Evolutionary conservation across 2,797 vertebrate genomes (phyloP).

Genomic region (Clarias laeviceps): DNA sequence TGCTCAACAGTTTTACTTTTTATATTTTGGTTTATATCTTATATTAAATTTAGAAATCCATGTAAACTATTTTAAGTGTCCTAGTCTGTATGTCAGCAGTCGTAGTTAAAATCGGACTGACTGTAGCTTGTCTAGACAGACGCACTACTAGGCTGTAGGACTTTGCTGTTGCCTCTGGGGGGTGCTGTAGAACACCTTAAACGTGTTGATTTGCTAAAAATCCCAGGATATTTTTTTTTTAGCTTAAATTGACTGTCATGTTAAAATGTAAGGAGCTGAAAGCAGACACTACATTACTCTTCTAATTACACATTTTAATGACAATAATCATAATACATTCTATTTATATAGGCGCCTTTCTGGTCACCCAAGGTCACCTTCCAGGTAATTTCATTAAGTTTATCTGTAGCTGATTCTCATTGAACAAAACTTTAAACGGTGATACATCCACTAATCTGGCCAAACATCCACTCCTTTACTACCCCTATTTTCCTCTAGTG

Average conservation of each 20-base stretch:
- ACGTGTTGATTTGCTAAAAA: background rate
- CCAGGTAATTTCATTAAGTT: no score
- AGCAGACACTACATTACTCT: background rate
- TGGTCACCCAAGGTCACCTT: no score
- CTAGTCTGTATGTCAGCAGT: background rate
- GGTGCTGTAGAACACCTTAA: background rate
- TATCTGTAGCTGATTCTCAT: background rate
- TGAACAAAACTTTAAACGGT: background rate
- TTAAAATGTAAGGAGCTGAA: background rate
- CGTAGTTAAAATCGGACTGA: background rate
- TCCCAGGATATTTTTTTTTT: background rate
- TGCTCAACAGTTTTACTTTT: background rate
- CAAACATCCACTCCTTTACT: background rate
- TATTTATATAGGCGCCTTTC: no score
- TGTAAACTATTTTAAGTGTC: background rate
- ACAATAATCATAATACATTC: no score
- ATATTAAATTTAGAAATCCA: background rate
- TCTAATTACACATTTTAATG: background rate
- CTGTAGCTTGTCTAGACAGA: background rate
- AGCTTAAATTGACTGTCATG: background rate
- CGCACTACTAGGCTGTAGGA: background rate
- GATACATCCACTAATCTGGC: background rate
- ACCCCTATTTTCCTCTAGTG: background rate
- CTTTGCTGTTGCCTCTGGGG: background rate
- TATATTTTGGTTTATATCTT: background rate